Conservation (phyloP, 1,140 invertebrate genomes). For the Drosophila watanabei region DNA sequence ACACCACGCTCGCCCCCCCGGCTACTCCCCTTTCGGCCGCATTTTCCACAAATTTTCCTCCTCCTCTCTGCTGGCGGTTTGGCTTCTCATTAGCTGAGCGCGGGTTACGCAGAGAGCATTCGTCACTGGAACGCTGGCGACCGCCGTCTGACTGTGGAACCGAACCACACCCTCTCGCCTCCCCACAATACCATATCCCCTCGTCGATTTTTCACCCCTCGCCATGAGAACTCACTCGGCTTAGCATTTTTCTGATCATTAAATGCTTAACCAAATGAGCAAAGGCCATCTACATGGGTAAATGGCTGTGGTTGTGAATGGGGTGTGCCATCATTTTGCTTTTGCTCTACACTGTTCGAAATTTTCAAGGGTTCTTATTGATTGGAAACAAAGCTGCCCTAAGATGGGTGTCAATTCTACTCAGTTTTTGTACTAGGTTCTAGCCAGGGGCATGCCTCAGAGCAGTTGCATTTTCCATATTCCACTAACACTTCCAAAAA, state of each 20-base stretch:
- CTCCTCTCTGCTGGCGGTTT: slow-evolving; percentile 14
- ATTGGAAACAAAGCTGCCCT: not conserved
- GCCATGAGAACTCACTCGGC: slow-evolving; percentile 8
- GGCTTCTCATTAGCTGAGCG: slow-evolving; percentile 49
- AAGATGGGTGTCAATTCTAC: not conserved
- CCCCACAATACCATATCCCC: slow-evolving; percentile 8
- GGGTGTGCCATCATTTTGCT: slow-evolving; percentile 39
- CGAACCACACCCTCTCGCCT: slow-evolving; percentile 17
- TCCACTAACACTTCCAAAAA: not conserved
- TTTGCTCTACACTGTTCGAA: slow-evolving; percentile 8
- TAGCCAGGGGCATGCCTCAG: not conserved
- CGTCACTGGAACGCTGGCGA: slow-evolving; percentile 11
- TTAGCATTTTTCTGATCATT: slow-evolving; percentile 40
- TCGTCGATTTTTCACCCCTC: slow-evolving; percentile 9
- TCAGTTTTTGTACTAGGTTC: not conserved
- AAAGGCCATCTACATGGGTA: slow-evolving; percentile 18
- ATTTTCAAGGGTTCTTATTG: not conserved
- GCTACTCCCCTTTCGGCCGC: slow-evolving; percentile 1
- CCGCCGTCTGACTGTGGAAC: slow-evolving; percentile 1
- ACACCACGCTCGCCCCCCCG: not conserved
- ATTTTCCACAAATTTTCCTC: slow-evolving; percentile 11
- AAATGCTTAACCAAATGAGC: slow-evolving; percentile 61
- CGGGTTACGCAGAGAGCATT: slow-evolving; percentile 43
- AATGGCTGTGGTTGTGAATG: slow-evolving; percentile 36
- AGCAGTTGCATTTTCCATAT: too few species aligned